Base-by-base conservation (phyloP, 2,888 invertebrate genomes). In the Camponotus fellah region DNA sequence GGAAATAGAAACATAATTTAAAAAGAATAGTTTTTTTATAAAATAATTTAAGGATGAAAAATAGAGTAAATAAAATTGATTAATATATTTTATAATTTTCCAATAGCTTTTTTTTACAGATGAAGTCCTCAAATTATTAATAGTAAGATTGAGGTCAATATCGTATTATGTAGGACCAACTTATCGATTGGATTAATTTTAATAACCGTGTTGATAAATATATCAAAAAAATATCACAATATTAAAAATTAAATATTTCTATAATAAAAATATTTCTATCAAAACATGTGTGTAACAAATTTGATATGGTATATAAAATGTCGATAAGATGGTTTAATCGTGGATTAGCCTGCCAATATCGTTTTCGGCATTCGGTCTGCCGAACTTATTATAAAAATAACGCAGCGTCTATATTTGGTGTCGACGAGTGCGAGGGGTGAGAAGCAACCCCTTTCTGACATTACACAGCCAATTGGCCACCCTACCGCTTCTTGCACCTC, bases 391-490 rank as follows among this genome's bases (percentile, higher is more conserved):
- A 79, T 65, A 49, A 69, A 56, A 68, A 82, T 79, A 85, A 62
- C 60, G 32, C 32, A 72, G 66, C 40, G 62, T 32, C 58, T 4
- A 66, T 82, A 49, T 60, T 65, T 69, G 66, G 26, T 65, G 82
- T 43, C 60, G 32, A 81, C 56, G 77, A 66, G 65, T 76, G 82
- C 68, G 65, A 62, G 62, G 66, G 76, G 68, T 69, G 85, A 79
- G 82, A 82, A 69, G 77, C 85, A 91, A 90, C 91, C 91, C 90
- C 90, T 91, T 80, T 87, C 87, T 80, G 84, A 82, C 89, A 91
- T 94, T 94, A 93, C 92, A 94, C 93, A 93, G 92, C 90, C 94
- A 93, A 94, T 94, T 94, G 93, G 90, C 91, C 93, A 94, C 94
- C 93, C 93, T 89, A 87, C 76, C 85, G 83, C 90, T 91, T 91